A percentile compares a stretch with the other conserved stretches of the same genome.
Evolutionary conservation across 2,888 invertebrate genomes (phyloP).

Genomic region (Pterostichus madidus): DNA sequence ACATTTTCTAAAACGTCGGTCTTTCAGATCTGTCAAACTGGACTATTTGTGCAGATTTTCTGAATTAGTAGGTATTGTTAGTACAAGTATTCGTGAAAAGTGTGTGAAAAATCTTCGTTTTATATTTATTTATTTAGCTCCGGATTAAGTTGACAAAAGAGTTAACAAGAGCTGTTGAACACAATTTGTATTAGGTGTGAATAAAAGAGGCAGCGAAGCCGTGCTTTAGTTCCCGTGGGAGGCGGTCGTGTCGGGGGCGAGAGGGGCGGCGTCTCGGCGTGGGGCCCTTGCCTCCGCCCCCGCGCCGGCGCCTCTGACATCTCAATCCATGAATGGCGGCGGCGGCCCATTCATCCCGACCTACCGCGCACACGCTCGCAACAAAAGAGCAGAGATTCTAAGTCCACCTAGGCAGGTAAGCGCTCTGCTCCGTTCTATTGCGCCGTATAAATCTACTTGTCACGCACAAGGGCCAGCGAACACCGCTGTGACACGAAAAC

Average conservation of each 20-base stretch:
- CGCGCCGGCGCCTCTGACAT: constrained; percentile 71
- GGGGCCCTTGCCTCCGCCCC: constrained; percentile 62
- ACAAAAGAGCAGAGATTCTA: constrained; percentile 29
- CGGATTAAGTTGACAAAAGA: constrained; percentile 62
- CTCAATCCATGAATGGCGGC: constrained; percentile 71
- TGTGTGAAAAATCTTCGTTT: constrained; percentile 19
- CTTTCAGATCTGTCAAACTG: neutral
- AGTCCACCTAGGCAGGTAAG: constrained; percentile 14
- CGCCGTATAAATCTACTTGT: constrained; percentile 76
- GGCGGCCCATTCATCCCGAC: constrained; percentile 69
- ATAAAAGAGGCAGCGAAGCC: constrained; percentile 67
- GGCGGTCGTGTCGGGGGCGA: constrained; percentile 19
- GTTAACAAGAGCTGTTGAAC: constrained; percentile 67
- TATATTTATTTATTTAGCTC: constrained; percentile 28
- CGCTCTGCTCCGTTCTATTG: constrained; percentile 41
- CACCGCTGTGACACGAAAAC: constrained; percentile 68
- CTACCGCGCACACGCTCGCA: constrained; percentile 56
- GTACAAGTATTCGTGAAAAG: neutral
- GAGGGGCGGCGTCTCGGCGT: constrained; percentile 66
- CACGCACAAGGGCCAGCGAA: constrained; percentile 70
- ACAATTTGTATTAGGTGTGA: constrained; percentile 69
- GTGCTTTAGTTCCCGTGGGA: constrained; percentile 68
- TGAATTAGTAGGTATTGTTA: neutral
- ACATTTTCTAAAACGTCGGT: neutral
- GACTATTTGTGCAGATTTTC: constrained; percentile 1